Evolutionary conservation across 2,888 invertebrate species (phyloP).

Genomic region (Pheosia gnoma): DNA sequence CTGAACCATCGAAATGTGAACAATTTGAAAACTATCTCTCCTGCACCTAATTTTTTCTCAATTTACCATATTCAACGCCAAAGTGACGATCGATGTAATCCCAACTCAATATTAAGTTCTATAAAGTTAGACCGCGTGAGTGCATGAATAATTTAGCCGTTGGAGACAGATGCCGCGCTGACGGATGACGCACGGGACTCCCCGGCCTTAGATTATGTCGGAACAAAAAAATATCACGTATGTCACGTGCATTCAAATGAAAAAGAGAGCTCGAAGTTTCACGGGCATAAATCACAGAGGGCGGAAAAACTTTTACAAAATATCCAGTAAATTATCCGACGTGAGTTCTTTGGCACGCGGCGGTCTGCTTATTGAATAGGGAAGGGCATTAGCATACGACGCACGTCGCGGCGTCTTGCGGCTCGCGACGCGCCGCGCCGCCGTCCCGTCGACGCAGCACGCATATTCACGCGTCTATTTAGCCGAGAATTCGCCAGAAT

Average conservation of each 20-base stretch:
- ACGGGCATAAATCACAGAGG: constrained; percentile 83
- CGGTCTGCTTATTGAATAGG: constrained; percentile 84
- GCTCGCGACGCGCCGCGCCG: constrained; percentile 51
- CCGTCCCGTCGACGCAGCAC: constrained; percentile 33
- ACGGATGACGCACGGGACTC: constrained; percentile 72
- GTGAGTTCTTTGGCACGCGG: constrained; percentile 82
- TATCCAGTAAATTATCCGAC: constrained; percentile 84
- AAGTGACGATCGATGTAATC: constrained; percentile 75
- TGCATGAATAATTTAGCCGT: constrained; percentile 81
- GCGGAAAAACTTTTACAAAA: constrained; percentile 84
- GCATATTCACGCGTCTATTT: constrained; percentile 34
- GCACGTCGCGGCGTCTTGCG: constrained; percentile 76
- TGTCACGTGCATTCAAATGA: constrained; percentile 84
- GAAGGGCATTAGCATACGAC: constrained; percentile 78
- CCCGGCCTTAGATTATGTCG: constrained; percentile 73
- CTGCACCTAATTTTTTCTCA: constrained; percentile 57
- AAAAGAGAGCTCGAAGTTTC: constrained; percentile 83
- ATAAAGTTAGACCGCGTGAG: constrained; percentile 77
- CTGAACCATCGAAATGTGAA: constrained; percentile 75
- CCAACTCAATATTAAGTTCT: constrained; percentile 72
- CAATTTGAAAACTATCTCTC: constrained; percentile 45
- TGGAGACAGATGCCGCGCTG: constrained; percentile 75
- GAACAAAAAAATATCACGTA: constrained; percentile 82
- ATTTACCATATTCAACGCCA: constrained; percentile 70
- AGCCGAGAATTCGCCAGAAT: constrained; percentile 13